phyloP scores from a whole-genome alignment of 2,888 invertebrate genomes.

The Chymomyza caudatula region DNA sequence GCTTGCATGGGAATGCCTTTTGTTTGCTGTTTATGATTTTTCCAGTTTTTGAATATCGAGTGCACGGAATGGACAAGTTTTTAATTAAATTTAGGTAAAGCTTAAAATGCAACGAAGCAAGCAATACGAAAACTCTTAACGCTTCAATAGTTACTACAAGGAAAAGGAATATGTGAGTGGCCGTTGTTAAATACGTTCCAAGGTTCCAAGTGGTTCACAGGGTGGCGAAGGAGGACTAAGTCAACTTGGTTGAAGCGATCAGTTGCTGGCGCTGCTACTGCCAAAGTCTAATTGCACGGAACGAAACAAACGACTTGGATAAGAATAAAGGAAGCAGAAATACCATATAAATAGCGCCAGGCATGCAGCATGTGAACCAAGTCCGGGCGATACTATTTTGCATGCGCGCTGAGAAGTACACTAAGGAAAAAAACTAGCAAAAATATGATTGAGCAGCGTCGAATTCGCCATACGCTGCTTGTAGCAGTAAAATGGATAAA shows the following conservation, averaged over 20 bases:
- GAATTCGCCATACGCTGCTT: background rate
- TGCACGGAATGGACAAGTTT: constrained; percentile 8
- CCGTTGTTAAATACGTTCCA: constrained; percentile 28
- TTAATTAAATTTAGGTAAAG: constrained; percentile 46
- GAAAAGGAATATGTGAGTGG: background rate
- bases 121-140: constrained; percentile 28
- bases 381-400: constrained; percentile 36
- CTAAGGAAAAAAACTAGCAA: constrained; percentile 5
- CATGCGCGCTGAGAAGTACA: constrained; percentile 34
- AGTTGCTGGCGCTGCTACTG: constrained; percentile 40
- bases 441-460: background rate
- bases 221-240: background rate
- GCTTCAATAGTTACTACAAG: constrained; percentile 46
- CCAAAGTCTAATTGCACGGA: constrained; percentile 71
- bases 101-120: constrained; percentile 1
- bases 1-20: too few species aligned
- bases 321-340: constrained; percentile 26
- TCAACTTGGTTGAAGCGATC: constrained; percentile 39
- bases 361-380: constrained; percentile 26
- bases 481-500: background rate
- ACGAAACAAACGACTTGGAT: constrained; percentile 72
- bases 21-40: constrained; percentile 37
- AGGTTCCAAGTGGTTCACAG: constrained; percentile 28
- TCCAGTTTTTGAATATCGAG: background rate
- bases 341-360: constrained; percentile 34